Evolutionary conservation across 2,888 invertebrate species (phyloP), one percentile per base, ranked within the genome.

Genomic region (Calameuta filiformis): DNA sequence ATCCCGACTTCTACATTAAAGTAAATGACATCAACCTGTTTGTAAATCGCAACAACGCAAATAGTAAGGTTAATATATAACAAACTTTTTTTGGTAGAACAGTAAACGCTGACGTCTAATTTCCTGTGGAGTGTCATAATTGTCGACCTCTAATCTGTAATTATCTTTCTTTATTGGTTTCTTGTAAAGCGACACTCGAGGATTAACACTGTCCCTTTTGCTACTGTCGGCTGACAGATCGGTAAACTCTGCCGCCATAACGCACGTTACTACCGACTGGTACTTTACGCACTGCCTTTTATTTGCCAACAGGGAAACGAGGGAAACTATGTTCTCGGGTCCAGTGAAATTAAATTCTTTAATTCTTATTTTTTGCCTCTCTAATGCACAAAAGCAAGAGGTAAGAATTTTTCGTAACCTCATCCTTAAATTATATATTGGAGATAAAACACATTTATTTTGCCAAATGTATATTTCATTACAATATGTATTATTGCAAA

Each of bases 81-180:
- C 82, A 83, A 82, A 91, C 92, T 86, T 85, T 83, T 91, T 91
- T 68, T 91, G 91, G 77, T 86, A 83, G 23, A 84, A 73, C 23
- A 92, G 81, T 68, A 91, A 81, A 37, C 83, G 80, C 79, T 87
- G 87, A 71, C 92, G 85, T 80, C 92, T 85, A 74, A 88, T 82
- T 82, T 91, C 91, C 79, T 92, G 92, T 23, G 88, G 88, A 40
- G 89, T 87, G 4, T 89, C 87, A 68, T 87, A 84, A 30, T 83
- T 82, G 30, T 89, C 88, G 15, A 85, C 33, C 37, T 89, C 89
- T 11, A 90, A 78, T 73, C 84, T 90, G 76, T 81, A 85, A 83
- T 91, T 90, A 78, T 88, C 80, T 68, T 83, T 90, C 74, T 84
- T 90, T 77, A 91, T 87, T 11, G 88, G 91, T 73, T 87, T 90